Evolutionary conservation across 1,140 invertebrate genomes (phyloP).

Genomic region (Micrasema longulum): DNA sequence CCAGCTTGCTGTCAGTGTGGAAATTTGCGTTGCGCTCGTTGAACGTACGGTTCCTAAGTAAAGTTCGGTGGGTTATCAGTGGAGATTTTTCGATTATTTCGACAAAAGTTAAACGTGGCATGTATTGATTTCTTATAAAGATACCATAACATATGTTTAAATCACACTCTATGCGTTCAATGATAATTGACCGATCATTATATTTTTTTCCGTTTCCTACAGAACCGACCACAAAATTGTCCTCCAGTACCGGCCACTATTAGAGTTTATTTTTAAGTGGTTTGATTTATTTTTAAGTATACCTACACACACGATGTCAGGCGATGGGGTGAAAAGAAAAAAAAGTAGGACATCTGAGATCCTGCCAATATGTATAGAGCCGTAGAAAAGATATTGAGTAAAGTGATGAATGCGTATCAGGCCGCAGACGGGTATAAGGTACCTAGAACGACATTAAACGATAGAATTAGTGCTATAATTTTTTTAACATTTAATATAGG

Average conservation of each 20-base stretch:
- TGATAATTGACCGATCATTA: neutral
- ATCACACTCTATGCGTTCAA: conserved; percentile 2
- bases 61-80: no score
- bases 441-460: conserved; percentile 20
- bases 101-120: conserved; percentile 6
- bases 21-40: neutral
- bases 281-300: conserved; percentile 8
- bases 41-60: neutral
- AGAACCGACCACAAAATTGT: conserved; percentile 14
- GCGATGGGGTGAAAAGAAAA: neutral
- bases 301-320: neutral
- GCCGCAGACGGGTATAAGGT: conserved; percentile 9
- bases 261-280: conserved; percentile 14
- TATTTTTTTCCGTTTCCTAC: conserved; percentile 13
- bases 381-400: conserved; percentile 18
- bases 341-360: conserved; percentile 1
- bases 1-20: neutral
- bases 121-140: conserved; percentile 10
- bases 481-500: no score
- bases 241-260: conserved; percentile 18
- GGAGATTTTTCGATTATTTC: neutral
- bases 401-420: no score
- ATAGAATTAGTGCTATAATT: conserved; percentile 17
- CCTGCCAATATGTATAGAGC: conserved; percentile 3
- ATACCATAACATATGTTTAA: no score